These are phyloP conservation scores for Echeneis naucrates DNA, from an alignment of 2,797 vertebrate species.

Conservation along the genomic window DNA sequence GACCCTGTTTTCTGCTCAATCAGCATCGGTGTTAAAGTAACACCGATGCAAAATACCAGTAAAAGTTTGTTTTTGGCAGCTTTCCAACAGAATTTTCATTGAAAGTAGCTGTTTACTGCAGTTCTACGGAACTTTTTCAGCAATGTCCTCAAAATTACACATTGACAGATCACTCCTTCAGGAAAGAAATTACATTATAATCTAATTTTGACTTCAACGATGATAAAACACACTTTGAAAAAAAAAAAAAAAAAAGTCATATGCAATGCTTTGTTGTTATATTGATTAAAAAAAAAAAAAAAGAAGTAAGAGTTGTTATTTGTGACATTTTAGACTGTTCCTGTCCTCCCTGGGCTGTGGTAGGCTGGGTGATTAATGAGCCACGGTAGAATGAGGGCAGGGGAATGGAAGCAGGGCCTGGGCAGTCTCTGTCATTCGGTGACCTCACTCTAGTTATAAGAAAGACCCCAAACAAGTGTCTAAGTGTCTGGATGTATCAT, in stretches of 20 bases:
- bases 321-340: neutral
- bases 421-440: slow-evolving; percentile 15
- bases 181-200: neutral
- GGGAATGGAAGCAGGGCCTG: neutral
- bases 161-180: no score
- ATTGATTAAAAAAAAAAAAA: neutral
- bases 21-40: no score
- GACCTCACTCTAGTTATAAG: slow-evolving; percentile 23
- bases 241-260: neutral
- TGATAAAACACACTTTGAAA: neutral
- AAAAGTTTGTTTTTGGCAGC: no score
- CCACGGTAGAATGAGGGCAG: neutral
- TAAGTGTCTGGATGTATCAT: slow-evolving; percentile 8
- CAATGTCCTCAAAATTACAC: no score
- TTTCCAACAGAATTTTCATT: no score
- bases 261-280: neutral
- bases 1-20: no score
- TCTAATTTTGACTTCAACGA: neutral
- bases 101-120: no score
- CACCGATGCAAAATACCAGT: no score
- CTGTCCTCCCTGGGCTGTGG: slow-evolving; percentile 22
- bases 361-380: slow-evolving; percentile 38
- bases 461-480: slow-evolving; percentile 20
- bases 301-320: neutral
- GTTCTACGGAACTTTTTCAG: no score